These are phyloP conservation scores for Drosophila prosaltans DNA, from an alignment of 1,140 invertebrate genomes.

Conservation along the genomic window DNA sequence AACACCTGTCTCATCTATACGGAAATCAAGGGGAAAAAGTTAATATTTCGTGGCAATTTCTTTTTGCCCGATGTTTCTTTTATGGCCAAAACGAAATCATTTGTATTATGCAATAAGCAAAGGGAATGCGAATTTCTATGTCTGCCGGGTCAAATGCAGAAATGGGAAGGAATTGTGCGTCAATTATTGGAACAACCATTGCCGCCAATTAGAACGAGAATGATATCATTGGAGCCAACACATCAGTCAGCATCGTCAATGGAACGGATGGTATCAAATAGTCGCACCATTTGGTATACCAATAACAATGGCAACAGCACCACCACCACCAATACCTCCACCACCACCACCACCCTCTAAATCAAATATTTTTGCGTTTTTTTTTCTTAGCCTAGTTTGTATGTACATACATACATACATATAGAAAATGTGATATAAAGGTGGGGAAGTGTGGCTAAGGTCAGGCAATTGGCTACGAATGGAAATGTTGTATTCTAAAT, in stretches of 20 bases:
- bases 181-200: slow-evolving; percentile 25
- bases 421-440: neutral
- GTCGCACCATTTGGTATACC: slow-evolving; percentile 22
- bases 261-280: neutral
- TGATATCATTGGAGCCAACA: neutral
- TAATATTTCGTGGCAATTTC: slow-evolving; percentile 35
- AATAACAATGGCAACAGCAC: neutral
- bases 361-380: neutral
- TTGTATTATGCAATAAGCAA: slow-evolving; percentile 41
- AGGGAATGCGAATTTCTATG: slow-evolving; percentile 38
- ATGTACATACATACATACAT: too few relatives aligned
- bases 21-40: slow-evolving; percentile 36
- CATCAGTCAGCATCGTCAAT: neutral
- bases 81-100: slow-evolving; percentile 35
- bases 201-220: neutral
- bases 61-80: slow-evolving; percentile 40
- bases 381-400: too few relatives aligned
- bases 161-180: slow-evolving; percentile 21
- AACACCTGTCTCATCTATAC: slow-evolving; percentile 46
- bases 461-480: neutral
- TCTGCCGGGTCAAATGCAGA: neutral
- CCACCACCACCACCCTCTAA: neutral
- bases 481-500: neutral
- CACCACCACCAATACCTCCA: neutral
- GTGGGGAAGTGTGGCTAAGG: neutral